Evolutionary conservation across 2,888 invertebrate genomes (phyloP), one percentile per base, ranked within the genome.

Genomic region (Meliscaeva auricollis): DNA sequence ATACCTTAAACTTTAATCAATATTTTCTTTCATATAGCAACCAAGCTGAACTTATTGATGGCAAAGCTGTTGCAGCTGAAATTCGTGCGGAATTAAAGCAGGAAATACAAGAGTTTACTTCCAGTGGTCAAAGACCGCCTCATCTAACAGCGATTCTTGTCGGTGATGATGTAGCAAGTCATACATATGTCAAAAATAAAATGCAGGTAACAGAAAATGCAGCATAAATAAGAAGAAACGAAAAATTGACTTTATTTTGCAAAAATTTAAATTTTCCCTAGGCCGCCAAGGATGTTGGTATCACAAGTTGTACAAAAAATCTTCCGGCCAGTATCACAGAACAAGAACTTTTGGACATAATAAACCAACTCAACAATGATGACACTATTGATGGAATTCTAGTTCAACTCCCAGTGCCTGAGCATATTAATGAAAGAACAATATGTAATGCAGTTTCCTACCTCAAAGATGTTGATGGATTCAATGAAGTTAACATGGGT

Each of bases 381-480:
- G 90, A 93, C 4, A 90, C 90, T 72, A 95, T 97, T 1, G 96
- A 97, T 93, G 97, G 97, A 0, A 95, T 98, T 88, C 91, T 98
- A 73, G 94, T 97, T 0, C 96, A 96, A 91, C 92, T 97, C 46
- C 97, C 97, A 0, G 93, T 97, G 44, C 97, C 97, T 0, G 91
- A 93, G 3, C 94, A 94, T 77, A 96, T 97, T 84, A 93, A 94
- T 88, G 96, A 96, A 89, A 93, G 95, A 85, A 94, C 93, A 89
- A 87, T 89, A 30, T 97, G 96, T 89, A 96, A 97, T 92, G 94
- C 96, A 0, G 95, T 98, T 0, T 92, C 94, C 64, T 96, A 96
- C 0, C 93, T 93, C 38, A 97, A 97, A 91, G 97, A 97, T 93
- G 97, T 97, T 0, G 97, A 97, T 91, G 97, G 97, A 0, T 97